These are phyloP conservation scores for Apotomis capreana DNA, from an alignment of 2,888 invertebrate species.

Conservation along the genomic window DNA sequence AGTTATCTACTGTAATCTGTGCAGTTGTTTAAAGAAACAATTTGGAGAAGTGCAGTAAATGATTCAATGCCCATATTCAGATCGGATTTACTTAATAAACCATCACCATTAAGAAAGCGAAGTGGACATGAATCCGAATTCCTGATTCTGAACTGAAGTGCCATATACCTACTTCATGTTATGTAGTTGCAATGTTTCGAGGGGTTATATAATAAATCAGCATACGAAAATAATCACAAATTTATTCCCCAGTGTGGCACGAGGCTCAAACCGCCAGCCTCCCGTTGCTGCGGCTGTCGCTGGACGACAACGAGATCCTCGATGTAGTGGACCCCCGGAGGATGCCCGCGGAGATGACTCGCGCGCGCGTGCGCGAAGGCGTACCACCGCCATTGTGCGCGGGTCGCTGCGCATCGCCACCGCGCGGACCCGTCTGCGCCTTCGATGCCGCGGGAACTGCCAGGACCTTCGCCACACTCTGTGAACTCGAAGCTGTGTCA, in stretches of 20 bases:
- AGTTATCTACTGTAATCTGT: too few relatives aligned
- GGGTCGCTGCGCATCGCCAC: slow-evolving; percentile 68
- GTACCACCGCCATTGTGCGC: slow-evolving; percentile 76
- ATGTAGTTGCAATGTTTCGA: too few relatives aligned
- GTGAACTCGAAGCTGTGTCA: slow-evolving; percentile 82
- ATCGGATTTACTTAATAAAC: too few relatives aligned
- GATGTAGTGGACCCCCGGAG: slow-evolving; percentile 50
- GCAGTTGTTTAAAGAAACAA: too few relatives aligned
- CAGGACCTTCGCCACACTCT: slow-evolving; percentile 82
- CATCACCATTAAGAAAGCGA: too few relatives aligned
- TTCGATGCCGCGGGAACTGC: slow-evolving; percentile 83
- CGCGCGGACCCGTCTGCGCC: slow-evolving; percentile 82
- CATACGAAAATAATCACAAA: too few relatives aligned
- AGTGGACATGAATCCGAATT: too few relatives aligned
- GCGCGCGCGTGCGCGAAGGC: slow-evolving; percentile 68
- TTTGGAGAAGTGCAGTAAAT: too few relatives aligned
- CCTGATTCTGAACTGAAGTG: too few relatives aligned
- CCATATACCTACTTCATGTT: too few relatives aligned
- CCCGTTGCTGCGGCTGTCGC: slow-evolving; percentile 60
- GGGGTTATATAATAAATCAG: too few relatives aligned
- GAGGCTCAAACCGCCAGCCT: slow-evolving; percentile 65
- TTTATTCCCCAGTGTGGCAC: slow-evolving; percentile 61
- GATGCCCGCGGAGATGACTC: slow-evolving; percentile 54
- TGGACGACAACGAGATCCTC: slow-evolving; percentile 55
- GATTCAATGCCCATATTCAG: too few relatives aligned